Evolutionary conservation across 2,888 invertebrate species (phyloP), one percentile per base, ranked within the genome.

Genomic region (Platerodrilus igneus): DNA sequence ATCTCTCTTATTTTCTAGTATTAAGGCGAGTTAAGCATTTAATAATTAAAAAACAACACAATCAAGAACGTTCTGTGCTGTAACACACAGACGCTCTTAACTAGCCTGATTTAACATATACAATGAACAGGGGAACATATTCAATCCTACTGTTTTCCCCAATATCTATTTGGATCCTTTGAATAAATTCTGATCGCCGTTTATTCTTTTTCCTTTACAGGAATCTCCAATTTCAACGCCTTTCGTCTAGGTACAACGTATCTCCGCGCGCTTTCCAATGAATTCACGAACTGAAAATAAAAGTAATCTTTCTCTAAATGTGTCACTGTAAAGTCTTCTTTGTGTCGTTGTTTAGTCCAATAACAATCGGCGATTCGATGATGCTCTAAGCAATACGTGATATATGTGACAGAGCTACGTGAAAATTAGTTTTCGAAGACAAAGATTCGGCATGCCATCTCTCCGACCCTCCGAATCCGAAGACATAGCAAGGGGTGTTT

Each of bases 301-400:
- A 68, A 68, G 68, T 68, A 68, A 68, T 68, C 68, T 62, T 62
- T 63, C 63, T 66, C 61, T 66, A 67, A 67, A 68, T 67, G 67
- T 68, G 68, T 68, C 68, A 68, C 59, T 60, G 66, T 68, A 68
- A 68, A 68, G 66, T 67, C 68, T 67, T 66, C 67, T 68, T 68
- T 67, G 67, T 66, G 63, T 65, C 64, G 62, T 61, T 57, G 55
- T 54, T 55, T 56, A 58, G 58, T 59, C 62, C 64, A 66, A 65
- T 64, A 65, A 62, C 62, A 61, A 62, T 59, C 64, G 59, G 58
- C 60, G 56, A 58, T 56, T 53, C 53, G 50, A 50, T 50, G 50
- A 47, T 41, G 47, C 51, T 52, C 53, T 47, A 51, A 52, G 52
- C 61, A 58, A 63, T 61, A 62, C 66, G 66, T 68, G 68, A 68